Evolutionary conservation across 2,797 vertebrate genomes (phyloP), one percentile per base, ranked within the genome.

Genomic region (Rhinoraja longicauda): DNA sequence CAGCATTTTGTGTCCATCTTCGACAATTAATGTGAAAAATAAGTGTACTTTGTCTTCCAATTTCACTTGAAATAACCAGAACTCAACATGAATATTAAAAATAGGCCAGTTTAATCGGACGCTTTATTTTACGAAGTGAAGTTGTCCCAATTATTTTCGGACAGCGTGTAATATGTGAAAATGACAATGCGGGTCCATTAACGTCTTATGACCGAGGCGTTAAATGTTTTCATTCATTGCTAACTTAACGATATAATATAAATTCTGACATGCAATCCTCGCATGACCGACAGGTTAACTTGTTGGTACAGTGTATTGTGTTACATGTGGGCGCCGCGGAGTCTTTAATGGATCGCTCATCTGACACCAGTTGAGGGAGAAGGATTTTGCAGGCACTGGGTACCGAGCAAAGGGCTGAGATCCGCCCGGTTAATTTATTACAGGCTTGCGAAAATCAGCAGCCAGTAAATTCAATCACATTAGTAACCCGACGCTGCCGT

Each of bases 221-320:
- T 19, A 17, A 64, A 88, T 17, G 5, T 29, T 86, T 86, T 32
- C 82, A 32, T 62, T 86, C 57, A 29, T 53, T 59, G 81, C 26
- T 62, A 62, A n/a, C 45, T 29, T 15, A 10, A 59, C 59, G 13
- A 15, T 88, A 64, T 64, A 32, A 64, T n/a, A 64, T 13, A 2
- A 88, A 88, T 64, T 88, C 84, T 88, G 84, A 36, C 84, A 64
- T 88, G 59, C 21, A 64, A 88, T 64, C 84, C 17, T 88, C 29
- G 29, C 57, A 88, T 64, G 88, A 88, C 57, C 57, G 82, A n/a
- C 82, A 64, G 12, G 57, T 62, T 86, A 2, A 32, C 12, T 64
- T 62, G 82, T 86, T 62, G 57, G 57, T n/a, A 53, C 53, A 86
- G 13, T 26, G 29, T 62, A 64, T 64, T 88, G 3, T 64, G 19